A percentile compares a stretch with the other conserved stretches of the same genome.
Evolutionary conservation across 2,797 vertebrate species (phyloP).

Genomic region (Echeneis naucrates): DNA sequence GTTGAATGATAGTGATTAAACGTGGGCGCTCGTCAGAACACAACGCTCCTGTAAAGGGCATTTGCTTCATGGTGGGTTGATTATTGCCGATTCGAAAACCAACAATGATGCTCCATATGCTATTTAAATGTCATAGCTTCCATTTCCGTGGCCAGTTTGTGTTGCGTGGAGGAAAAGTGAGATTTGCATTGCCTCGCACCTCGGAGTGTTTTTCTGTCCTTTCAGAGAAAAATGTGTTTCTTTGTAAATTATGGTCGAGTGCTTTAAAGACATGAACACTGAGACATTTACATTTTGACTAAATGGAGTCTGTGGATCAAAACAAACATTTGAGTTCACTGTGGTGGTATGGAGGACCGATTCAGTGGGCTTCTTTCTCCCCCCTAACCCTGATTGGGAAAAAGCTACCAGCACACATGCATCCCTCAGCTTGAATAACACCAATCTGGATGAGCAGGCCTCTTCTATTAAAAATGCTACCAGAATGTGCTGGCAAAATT

Average conservation of each 20-base stretch:
- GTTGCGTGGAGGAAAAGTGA: conserved; percentile 27
- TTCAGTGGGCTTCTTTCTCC: conserved; percentile 52
- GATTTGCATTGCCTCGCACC: conserved; percentile 16
- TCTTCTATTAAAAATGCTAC: conserved; percentile 45
- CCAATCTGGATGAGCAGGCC: conserved; percentile 26
- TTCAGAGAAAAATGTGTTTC: conserved; percentile 29
- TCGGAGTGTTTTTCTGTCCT: conserved; percentile 19
- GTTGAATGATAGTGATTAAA: conserved; percentile 29
- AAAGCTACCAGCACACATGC: conserved; percentile 42
- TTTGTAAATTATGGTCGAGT: conserved; percentile 40
- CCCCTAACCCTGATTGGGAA: conserved; percentile 56
- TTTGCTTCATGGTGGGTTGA: conserved; percentile 22
- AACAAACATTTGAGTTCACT: conserved; percentile 35
- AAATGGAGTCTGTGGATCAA: conserved; percentile 44
- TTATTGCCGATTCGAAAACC: conserved; percentile 32
- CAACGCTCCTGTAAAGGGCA: conserved; percentile 1
- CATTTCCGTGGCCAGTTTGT: conserved; percentile 42
- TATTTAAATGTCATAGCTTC: conserved; percentile 22
- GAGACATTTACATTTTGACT: conserved; percentile 52
- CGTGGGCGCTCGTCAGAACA: conserved; percentile 1
- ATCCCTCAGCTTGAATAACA: conserved; percentile 61
- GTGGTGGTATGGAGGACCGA: conserved; percentile 34
- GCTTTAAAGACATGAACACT: conserved; percentile 49
- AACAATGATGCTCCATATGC: conserved; percentile 29
- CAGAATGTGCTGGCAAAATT: conserved; percentile 35